phyloP scores from a whole-genome alignment of 2,888 invertebrate genomes.

The Zelleria hepariella region DNA sequence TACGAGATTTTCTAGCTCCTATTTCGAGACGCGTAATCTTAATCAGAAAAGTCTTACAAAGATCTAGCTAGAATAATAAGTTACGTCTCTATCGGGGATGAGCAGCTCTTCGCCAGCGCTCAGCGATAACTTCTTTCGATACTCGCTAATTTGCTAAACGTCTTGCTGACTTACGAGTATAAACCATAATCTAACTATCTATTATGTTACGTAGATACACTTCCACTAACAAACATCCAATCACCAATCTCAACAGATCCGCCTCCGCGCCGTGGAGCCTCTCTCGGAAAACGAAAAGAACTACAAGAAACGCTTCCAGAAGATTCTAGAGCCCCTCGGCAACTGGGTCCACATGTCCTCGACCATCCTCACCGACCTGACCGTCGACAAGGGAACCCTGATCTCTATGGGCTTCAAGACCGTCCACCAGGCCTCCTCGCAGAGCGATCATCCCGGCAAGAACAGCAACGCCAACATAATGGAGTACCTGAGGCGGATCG shows the following conservation, averaged over 20 bases:
- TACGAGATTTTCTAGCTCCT: no score
- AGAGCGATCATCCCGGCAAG: slow-evolving; percentile 54
- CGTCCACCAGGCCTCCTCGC: slow-evolving; percentile 76
- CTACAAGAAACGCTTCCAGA: slow-evolving; percentile 84
- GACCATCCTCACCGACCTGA: slow-evolving; percentile 84
- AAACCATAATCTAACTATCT: no score
- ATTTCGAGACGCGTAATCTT: no score
- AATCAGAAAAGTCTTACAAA: no score
- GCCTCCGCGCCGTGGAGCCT: slow-evolving; percentile 87
- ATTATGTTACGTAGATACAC: no score
- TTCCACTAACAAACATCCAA: no score
- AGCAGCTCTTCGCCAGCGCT: no score
- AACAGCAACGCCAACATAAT: slow-evolving; percentile 83
- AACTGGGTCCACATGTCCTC: slow-evolving; percentile 86
- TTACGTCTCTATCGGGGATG: no score
- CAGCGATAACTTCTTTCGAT: no score
- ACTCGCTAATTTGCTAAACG: no score
- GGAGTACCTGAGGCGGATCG: slow-evolving; percentile 88
- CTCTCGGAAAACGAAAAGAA: slow-evolving; percentile 83
- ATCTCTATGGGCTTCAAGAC: slow-evolving; percentile 84
- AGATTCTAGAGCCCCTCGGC: slow-evolving; percentile 83
- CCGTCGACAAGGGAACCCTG: slow-evolving; percentile 83
- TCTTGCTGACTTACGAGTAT: no score
- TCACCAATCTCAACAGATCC: slow-evolving; percentile 56
- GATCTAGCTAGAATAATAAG: no score